These are phyloP conservation scores for Deroplatys truncata DNA, from an alignment of 2,888 invertebrate species.

Conservation along the genomic window DNA sequence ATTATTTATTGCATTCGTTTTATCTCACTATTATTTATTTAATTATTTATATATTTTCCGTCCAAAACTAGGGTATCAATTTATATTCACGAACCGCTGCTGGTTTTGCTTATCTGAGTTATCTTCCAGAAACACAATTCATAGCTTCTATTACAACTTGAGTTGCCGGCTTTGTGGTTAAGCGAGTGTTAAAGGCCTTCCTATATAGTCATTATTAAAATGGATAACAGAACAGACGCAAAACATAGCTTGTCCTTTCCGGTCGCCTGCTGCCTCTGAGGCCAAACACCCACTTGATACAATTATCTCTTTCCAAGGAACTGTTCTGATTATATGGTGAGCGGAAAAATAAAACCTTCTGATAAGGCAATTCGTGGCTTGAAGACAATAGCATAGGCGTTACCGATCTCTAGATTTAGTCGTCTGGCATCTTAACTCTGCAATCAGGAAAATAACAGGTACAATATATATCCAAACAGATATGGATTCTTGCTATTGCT, in stretches of 20 bases:
- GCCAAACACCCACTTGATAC: neutral
- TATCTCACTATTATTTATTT: too few relatives aligned
- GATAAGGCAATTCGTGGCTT: neutral
- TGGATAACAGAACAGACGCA: neutral
- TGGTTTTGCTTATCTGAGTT: too few relatives aligned
- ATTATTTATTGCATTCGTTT: too few relatives aligned
- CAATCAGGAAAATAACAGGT: neutral
- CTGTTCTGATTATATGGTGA: neutral
- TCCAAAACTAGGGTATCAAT: too few relatives aligned
- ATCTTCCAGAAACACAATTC: too few relatives aligned
- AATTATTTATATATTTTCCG: too few relatives aligned
- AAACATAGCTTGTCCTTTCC: neutral
- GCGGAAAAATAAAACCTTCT: neutral
- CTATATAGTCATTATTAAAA: neutral
- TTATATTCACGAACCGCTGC: too few relatives aligned
- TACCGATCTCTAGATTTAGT: neutral
- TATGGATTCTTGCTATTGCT: neutral
- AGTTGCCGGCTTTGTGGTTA: neutral
- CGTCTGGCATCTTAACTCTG: neutral
- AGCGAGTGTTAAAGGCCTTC: neutral
- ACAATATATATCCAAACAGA: neutral
- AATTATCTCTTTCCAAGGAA: neutral
- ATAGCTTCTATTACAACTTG: too few relatives aligned
- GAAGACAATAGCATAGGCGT: neutral
- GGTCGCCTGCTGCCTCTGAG: neutral